Conservation (phyloP, 2,113 vertebrate species). For the Sphyrna mokarran region DNA sequence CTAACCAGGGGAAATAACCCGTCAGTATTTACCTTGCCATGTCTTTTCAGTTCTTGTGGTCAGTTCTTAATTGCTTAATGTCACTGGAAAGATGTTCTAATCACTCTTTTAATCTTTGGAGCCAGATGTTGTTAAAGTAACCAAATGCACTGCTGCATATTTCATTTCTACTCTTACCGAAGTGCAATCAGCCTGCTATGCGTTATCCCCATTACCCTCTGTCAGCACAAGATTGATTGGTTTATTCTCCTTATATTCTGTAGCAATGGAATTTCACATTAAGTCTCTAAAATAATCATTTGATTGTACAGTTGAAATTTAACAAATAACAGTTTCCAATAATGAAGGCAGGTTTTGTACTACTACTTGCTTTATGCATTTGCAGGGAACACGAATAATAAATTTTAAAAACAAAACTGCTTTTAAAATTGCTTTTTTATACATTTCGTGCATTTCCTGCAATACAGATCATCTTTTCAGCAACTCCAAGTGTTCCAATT, state of each 20-base stretch:
- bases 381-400: neutral
- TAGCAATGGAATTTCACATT: neutral
- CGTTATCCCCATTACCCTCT: neutral
- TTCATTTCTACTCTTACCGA: neutral
- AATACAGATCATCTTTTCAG: neutral
- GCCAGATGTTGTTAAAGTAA: neutral
- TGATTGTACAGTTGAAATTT: neutral
- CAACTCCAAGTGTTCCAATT: neutral
- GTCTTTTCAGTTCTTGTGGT: neutral
- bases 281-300: neutral
- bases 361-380: neutral
- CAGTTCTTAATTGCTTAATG: neutral
- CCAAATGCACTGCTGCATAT: neutral
- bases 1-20: neutral
- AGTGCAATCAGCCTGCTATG: neutral
- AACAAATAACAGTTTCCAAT: neutral
- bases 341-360: neutral
- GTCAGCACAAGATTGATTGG: conserved; percentile 19
- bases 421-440: neutral
- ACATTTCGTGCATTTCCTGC: neutral
- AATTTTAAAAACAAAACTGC: neutral
- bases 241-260: neutral
- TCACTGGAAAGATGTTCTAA: neutral
- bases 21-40: neutral
- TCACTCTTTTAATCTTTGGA: neutral